These are phyloP conservation scores for Pomacea maculata DNA, from an alignment of 1,140 invertebrate species.

Conservation along the genomic window DNA sequence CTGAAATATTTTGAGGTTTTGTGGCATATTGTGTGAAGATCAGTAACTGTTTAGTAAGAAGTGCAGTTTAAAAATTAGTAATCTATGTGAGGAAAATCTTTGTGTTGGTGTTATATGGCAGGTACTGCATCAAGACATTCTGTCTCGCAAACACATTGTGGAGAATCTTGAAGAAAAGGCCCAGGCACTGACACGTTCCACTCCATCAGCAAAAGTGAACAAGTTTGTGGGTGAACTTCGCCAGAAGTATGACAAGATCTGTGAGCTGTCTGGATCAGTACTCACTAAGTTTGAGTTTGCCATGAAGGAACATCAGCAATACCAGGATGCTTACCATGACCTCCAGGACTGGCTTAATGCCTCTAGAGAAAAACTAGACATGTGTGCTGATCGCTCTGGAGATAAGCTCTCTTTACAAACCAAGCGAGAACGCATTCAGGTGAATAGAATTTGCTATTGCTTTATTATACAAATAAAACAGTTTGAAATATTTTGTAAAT, in stretches of 20 bases:
- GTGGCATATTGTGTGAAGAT: slow-evolving; percentile 3
- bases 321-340: slow-evolving; percentile 88
- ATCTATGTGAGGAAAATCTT: too few relatives aligned
- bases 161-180: slow-evolving; percentile 93
- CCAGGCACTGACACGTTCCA: slow-evolving; percentile 80
- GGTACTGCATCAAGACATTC: slow-evolving; percentile 91
- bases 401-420: slow-evolving; percentile 89
- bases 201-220: slow-evolving; percentile 66
- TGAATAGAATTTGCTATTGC: slow-evolving; percentile 44
- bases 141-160: slow-evolving; percentile 88
- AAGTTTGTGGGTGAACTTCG: slow-evolving; percentile 91
- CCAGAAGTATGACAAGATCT: slow-evolving; percentile 87
- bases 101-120: slow-evolving; percentile 25
- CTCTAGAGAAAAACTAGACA: slow-evolving; percentile 82
- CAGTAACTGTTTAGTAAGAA: not conserved
- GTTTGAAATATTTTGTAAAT: not conserved
- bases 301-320: slow-evolving; percentile 86
- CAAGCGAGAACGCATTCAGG: slow-evolving; percentile 87
- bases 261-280: slow-evolving; percentile 85
- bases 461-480: not conserved
- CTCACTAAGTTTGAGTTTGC: slow-evolving; percentile 85
- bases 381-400: slow-evolving; percentile 87
- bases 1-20: not conserved
- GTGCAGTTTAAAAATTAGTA: too few relatives aligned
- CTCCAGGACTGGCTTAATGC: slow-evolving; percentile 89